Percentiles rank a stretch among this genome's conserved stretches.
Evolutionary conservation across 1,140 invertebrate genomes (phyloP).

Genomic region (Monochamus saltuarius): DNA sequence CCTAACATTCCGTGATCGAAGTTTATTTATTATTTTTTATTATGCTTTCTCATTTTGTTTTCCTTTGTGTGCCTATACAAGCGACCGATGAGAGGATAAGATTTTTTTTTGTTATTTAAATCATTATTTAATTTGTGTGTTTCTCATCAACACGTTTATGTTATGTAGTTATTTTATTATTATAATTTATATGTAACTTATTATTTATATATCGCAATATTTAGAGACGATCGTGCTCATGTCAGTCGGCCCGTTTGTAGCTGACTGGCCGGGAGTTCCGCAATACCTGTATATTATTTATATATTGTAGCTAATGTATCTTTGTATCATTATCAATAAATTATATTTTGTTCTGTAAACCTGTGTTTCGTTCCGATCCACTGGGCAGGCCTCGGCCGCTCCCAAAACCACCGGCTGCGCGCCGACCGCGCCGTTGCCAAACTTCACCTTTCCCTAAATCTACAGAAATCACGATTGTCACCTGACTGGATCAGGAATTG

Average conservation of each 20-base stretch:
- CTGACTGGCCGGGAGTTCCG: slow-evolving; percentile 29
- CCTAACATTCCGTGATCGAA: slow-evolving; percentile 49
- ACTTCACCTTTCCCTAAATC: too few relatives aligned
- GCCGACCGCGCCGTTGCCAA: too few relatives aligned
- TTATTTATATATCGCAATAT: slow-evolving; percentile 50
- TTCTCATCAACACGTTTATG: slow-evolving; percentile 51
- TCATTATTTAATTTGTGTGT: slow-evolving; percentile 53
- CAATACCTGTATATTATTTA: slow-evolving; percentile 51
- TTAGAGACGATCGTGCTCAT: slow-evolving; percentile 45
- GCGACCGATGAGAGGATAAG: slow-evolving; percentile 48
- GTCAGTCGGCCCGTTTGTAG: slow-evolving; percentile 33
- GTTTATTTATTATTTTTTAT: slow-evolving; percentile 46
- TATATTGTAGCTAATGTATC: slow-evolving; percentile 47
- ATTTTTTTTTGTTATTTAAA: slow-evolving; percentile 52
- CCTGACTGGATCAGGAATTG: too few relatives aligned
- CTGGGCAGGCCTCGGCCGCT: not conserved
- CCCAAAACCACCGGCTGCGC: too few relatives aligned
- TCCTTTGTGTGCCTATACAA: slow-evolving; percentile 28
- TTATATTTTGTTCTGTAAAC: slow-evolving; percentile 50
- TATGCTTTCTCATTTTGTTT: slow-evolving; percentile 35
- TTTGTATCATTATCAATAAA: slow-evolving; percentile 52
- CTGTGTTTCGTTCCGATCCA: slow-evolving; percentile 11
- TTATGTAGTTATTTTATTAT: slow-evolving; percentile 54
- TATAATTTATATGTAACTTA: slow-evolving; percentile 55
- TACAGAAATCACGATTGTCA: too few relatives aligned